Conservation (phyloP, 2,888 invertebrate genomes). For the Sarcophaga rosellei region DNA sequence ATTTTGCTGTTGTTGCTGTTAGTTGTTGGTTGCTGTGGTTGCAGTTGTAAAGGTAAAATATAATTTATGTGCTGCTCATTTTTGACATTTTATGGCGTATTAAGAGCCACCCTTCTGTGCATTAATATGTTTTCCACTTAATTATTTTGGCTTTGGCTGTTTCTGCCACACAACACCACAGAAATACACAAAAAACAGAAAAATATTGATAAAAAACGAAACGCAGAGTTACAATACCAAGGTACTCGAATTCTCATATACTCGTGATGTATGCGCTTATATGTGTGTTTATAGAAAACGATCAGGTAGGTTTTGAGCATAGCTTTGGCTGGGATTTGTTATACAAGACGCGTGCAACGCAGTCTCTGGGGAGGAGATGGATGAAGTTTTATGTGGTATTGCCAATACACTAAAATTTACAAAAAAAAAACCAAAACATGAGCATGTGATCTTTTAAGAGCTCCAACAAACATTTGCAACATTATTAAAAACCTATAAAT, state of each 20-base stretch:
- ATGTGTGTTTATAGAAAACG: conserved; percentile 23
- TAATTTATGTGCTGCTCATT: conserved; percentile 70
- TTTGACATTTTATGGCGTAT: conserved; percentile 70
- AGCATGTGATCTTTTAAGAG: conserved; percentile 41
- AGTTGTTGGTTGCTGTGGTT: not conserved
- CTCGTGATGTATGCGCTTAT: not conserved
- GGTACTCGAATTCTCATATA: not conserved
- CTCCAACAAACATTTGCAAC: conserved; percentile 66
- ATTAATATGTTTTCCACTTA: conserved; percentile 78
- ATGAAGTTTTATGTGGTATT: not conserved
- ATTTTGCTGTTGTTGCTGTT: conserved; percentile 24
- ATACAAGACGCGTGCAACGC: conserved; percentile 62
- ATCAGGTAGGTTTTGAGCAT: conserved; percentile 61
- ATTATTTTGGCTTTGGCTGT: conserved; percentile 73
- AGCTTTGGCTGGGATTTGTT: conserved; percentile 39
- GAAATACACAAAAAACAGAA: not conserved
- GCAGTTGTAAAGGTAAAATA: conserved; percentile 52
- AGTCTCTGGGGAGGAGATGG: conserved; percentile 56
- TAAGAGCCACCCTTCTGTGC: conserved; percentile 71
- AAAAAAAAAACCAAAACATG: not conserved
- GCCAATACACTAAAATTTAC: not conserved
- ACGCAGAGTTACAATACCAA: conserved; percentile 1
- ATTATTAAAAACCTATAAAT: conserved; percentile 80
- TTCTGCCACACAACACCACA: conserved; percentile 10
- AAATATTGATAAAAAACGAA: conserved; percentile 9